A percentile compares a stretch with the other conserved stretches of the same genome.
phyloP scores from a whole-genome alignment of 2,888 invertebrate genomes.

The Hyposoter didymator region DNA sequence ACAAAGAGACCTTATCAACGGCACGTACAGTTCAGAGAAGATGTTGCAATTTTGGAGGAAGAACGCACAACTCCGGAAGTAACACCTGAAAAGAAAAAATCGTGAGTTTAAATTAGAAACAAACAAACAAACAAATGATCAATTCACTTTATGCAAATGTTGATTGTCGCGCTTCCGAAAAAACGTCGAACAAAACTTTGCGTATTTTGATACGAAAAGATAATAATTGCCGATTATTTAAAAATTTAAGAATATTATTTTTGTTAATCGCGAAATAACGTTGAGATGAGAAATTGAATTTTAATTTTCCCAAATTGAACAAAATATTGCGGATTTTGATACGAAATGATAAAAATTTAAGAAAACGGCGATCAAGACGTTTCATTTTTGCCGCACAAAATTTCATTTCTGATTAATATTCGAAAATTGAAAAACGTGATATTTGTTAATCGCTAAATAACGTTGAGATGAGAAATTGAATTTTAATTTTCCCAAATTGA shows the following conservation, averaged over 20 bases:
- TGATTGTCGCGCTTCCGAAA: no score
- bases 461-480: conserved; percentile 46
- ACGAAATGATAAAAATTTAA: no score
- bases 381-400: neutral
- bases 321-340: no score
- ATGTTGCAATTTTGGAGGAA: conserved; percentile 13
- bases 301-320: conserved; percentile 26
- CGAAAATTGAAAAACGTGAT: neutral
- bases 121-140: neutral
- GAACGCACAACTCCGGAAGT: conserved; percentile 22
- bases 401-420: no score
- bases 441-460: neutral
- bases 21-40: conserved; percentile 47
- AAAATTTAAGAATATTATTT: neutral
- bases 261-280: conserved; percentile 9
- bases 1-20: conserved; percentile 25
- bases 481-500: conserved; percentile 29
- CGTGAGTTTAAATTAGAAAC: neutral
- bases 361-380: no score
- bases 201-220: no score
- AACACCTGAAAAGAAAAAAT: conserved; percentile 39
- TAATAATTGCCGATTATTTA: no score
- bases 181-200: no score
- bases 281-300: conserved; percentile 43
- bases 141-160: no score